phyloP scores from a whole-genome alignment of 2,888 invertebrate genomes.

The Apotomis capreana region DNA sequence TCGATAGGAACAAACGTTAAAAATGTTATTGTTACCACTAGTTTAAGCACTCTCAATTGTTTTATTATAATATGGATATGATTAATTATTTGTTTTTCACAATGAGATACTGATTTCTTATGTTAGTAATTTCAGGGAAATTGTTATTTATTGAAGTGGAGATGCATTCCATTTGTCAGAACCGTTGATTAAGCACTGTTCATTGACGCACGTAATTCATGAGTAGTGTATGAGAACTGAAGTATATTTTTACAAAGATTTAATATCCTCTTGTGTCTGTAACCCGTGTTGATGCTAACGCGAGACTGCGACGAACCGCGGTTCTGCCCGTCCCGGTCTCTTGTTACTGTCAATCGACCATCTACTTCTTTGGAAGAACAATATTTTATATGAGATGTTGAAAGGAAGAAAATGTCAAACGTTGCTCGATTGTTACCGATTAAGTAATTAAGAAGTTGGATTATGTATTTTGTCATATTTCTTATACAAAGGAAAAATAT shows the following conservation, averaged over 20 bases:
- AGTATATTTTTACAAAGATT: constrained; percentile 72
- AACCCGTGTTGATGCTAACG: constrained; percentile 51
- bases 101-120: constrained; percentile 62
- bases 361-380: constrained; percentile 35
- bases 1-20: constrained; percentile 62
- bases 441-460: constrained; percentile 75
- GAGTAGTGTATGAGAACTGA: constrained; percentile 62
- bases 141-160: constrained; percentile 72
- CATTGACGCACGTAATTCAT: constrained; percentile 72
- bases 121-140: constrained; percentile 65
- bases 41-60: constrained; percentile 77
- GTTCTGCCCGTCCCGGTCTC: constrained; percentile 1
- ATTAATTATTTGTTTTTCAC: constrained; percentile 64
- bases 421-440: constrained; percentile 80
- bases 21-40: constrained; percentile 82
- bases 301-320: constrained; percentile 27
- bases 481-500: constrained; percentile 79
- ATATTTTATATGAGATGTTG: constrained; percentile 51
- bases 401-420: constrained; percentile 73
- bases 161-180: constrained; percentile 79
- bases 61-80: constrained; percentile 61
- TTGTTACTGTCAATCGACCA: constrained; percentile 18
- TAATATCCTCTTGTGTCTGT: constrained; percentile 58
- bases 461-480: constrained; percentile 81
- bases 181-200: constrained; percentile 75